phyloP scores from a whole-genome alignment of 2,888 invertebrate species.

The Amiota communis region DNA sequence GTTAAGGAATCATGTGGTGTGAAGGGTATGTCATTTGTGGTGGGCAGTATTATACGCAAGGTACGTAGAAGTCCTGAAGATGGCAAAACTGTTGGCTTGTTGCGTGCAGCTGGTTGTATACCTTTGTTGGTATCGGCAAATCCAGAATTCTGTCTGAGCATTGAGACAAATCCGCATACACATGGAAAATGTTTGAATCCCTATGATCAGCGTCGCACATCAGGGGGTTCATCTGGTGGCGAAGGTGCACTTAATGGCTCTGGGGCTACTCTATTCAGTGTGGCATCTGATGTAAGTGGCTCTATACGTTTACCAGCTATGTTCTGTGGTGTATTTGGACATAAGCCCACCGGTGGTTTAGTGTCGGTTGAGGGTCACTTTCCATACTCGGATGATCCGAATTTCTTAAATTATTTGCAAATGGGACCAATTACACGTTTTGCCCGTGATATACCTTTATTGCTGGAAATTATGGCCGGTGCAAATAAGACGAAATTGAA shows the following conservation, averaged over 20 bases:
- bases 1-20: slow-evolving; percentile 86
- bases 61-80: slow-evolving; percentile 77
- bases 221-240: slow-evolving; percentile 94
- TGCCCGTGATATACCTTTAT: slow-evolving; percentile 82
- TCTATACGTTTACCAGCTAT: slow-evolving; percentile 89
- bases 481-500: slow-evolving; percentile 73
- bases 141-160: slow-evolving; percentile 91
- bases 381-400: slow-evolving; percentile 75
- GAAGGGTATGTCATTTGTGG: slow-evolving; percentile 82
- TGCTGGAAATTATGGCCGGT: slow-evolving; percentile 79
- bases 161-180: slow-evolving; percentile 87
- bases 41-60: slow-evolving; percentile 78
- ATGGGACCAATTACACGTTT: slow-evolving; percentile 86
- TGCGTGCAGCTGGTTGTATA: slow-evolving; percentile 85
- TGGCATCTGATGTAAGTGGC: slow-evolving; percentile 90
- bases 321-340: slow-evolving; percentile 90
- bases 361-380: slow-evolving; percentile 78
- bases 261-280: slow-evolving; percentile 83
- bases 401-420: slow-evolving; percentile 75
- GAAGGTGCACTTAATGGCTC: slow-evolving; percentile 83
- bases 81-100: slow-evolving; percentile 79
- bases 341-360: slow-evolving; percentile 86
- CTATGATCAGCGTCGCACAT: slow-evolving; percentile 81
- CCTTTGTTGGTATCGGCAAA: slow-evolving; percentile 88
- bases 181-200: slow-evolving; percentile 89